phyloP scores from a whole-genome alignment of 2,888 invertebrate genomes.

The Lochmaea capreae region DNA sequence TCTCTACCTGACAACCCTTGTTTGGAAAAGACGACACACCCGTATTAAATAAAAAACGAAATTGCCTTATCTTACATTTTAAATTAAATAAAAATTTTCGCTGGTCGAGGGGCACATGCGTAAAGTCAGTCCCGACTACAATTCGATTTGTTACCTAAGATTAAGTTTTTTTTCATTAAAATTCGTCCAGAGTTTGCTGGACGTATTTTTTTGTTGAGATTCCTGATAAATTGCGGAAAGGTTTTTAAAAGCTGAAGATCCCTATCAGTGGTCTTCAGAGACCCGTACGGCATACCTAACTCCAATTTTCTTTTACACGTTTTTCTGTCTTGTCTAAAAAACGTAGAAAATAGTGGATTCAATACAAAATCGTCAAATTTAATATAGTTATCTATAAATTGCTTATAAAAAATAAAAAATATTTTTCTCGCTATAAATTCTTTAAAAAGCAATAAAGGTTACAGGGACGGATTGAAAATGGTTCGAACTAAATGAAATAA shows the following conservation, averaged over 20 bases:
- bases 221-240: slow-evolving; percentile 3
- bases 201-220: slow-evolving; percentile 4
- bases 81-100: slow-evolving; percentile 3
- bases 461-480: no score
- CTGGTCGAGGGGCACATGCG: neutral
- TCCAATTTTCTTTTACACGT: neutral
- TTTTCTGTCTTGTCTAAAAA: neutral
- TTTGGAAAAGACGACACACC: neutral
- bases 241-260: slow-evolving; percentile 1
- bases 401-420: no score
- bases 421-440: no score
- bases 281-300: neutral
- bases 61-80: neutral
- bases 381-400: no score
- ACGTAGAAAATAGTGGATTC: neutral
- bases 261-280: neutral
- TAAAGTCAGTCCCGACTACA: slow-evolving; percentile 1
- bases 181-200: neutral
- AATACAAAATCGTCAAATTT: neutral
- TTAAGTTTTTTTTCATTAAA: slow-evolving; percentile 6
- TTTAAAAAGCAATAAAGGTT: no score
- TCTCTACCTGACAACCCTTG: neutral
- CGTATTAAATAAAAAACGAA: neutral
- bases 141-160: slow-evolving; percentile 5
- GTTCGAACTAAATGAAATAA: no score